phyloP scores from a whole-genome alignment of 2,113 vertebrate species.

The Coreoperca whiteheadi region DNA sequence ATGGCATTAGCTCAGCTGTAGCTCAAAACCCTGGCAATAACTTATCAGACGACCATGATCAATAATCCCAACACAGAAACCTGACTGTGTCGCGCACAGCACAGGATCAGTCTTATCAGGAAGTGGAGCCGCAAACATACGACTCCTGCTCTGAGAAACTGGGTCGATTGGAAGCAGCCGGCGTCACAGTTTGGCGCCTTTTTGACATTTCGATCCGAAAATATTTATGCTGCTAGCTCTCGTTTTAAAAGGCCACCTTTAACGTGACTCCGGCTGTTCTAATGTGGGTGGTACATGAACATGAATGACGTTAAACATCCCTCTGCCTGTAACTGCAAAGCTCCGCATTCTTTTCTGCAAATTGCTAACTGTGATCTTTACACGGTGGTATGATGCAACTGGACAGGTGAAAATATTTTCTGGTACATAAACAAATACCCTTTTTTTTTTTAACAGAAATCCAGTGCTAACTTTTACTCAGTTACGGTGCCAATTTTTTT shows the following conservation, averaged over 20 bases:
- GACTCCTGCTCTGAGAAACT: not conserved
- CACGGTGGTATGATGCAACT: too few relatives aligned
- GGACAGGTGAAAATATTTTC: too few relatives aligned
- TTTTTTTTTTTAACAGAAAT: too few relatives aligned
- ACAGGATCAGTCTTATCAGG: conserved; percentile 28
- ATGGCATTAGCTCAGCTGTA: not conserved
- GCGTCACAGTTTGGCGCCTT: not conserved
- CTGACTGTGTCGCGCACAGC: conserved; percentile 16
- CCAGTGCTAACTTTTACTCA: too few relatives aligned
- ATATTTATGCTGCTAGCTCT: too few relatives aligned
- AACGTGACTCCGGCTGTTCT: not conserved
- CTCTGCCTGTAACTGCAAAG: too few relatives aligned
- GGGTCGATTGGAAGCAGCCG: not conserved
- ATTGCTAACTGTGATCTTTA: too few relatives aligned
- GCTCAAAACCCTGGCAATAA: conserved; percentile 2
- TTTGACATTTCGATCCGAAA: conserved; percentile 5
- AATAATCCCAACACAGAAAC: conserved; percentile 37
- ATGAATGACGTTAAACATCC: not conserved
- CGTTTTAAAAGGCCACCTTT: too few relatives aligned
- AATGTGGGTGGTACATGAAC: not conserved
- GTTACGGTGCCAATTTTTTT: too few relatives aligned
- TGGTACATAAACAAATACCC: too few relatives aligned
- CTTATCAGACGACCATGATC: conserved; percentile 30
- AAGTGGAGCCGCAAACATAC: conserved; percentile 3
- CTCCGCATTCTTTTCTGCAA: too few relatives aligned